phyloP scores from a whole-genome alignment of 1,140 invertebrate genomes.

The Oscheius sp. region DNA sequence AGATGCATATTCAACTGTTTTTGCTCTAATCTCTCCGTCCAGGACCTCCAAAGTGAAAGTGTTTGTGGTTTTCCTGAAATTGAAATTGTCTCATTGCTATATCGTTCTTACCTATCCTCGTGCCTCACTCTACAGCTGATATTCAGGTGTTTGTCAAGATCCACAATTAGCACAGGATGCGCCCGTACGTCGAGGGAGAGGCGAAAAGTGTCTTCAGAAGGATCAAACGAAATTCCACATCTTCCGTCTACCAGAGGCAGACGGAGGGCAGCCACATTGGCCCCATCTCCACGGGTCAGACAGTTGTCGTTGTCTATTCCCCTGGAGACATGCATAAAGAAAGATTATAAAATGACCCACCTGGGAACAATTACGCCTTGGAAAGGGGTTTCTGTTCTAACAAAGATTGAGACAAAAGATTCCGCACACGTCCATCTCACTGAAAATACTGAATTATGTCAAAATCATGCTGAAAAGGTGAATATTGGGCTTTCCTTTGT shows the following conservation, averaged over 20 bases:
- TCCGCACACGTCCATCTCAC: slow-evolving; percentile 17
- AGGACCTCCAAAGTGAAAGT: not conserved
- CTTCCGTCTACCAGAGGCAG: slow-evolving; percentile 2
- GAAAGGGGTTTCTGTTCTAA: slow-evolving; percentile 12
- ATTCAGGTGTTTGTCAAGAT: slow-evolving; percentile 22
- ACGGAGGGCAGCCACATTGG: slow-evolving; percentile 20
- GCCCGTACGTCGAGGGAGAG: slow-evolving; percentile 19
- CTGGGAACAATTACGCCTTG: slow-evolving; percentile 9
- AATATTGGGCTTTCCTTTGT: not conserved
- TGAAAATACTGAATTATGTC: not conserved
- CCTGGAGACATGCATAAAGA: not conserved
- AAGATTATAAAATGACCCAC: not conserved
- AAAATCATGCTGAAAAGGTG: not conserved
- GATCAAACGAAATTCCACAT: slow-evolving; percentile 18
- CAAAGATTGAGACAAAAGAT: slow-evolving; percentile 19
- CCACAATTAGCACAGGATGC: slow-evolving; percentile 27
- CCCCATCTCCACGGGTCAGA: slow-evolving; percentile 9
- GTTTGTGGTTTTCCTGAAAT: not conserved
- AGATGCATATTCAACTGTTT: not conserved
- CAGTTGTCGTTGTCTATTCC: not conserved
- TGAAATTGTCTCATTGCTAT: not conserved
- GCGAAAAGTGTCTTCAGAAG: not conserved
- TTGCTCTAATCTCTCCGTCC: slow-evolving; percentile 1
- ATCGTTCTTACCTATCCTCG: not conserved
- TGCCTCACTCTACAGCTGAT: slow-evolving; percentile 12